Evolutionary conservation across 2,888 invertebrate genomes (phyloP), one percentile per base, ranked within the genome.

Genomic region (Harpalus rufipes): DNA sequence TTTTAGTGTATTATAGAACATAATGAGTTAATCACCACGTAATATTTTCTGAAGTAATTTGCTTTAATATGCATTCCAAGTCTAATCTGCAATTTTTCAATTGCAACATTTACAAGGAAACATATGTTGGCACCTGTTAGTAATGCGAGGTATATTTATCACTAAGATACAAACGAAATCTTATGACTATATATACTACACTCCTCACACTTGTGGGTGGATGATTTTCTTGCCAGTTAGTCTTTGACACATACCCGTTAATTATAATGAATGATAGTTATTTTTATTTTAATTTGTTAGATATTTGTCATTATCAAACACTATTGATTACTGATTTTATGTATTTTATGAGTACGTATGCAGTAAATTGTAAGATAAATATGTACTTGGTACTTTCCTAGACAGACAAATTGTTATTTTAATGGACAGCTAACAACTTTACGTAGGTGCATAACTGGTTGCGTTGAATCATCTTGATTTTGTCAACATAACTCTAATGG

Each of bases 331-430:
- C 41, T 72, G 59, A 83, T 80, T 68, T 12, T 21, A 74, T 85
- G 74, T 85, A 32, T 32, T 32, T 32, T 32, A 5, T 32, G 32
- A 32, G 32, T 32, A 32, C 88, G 88, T 85, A 58, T 87, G 83
- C 44, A 51, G 44, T 51, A 51, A 51, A 51, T 51, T 51, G 44
- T 51, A 32, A 32, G 3, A 6, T 5, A 61, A 61, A 12, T 25
- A 10, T 10, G 12, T 21, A 63, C 21, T 61, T 21, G 0, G 61
- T 21, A 25, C 32, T 63, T 18, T 21, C 1, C 5, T 25, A 18
- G 21, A 63, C 1, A 21, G 12, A 7, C 44, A 12, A 63, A 63
- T 63, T 59, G 18, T 59, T 59, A 8, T 5, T 21, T 10, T 12
- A 25, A 8, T 25, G 21, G 63, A 6, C 18, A 21, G 18, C 12